Percentiles rank a stretch among this genome's conserved stretches.
phyloP scores from a whole-genome alignment of 2,888 invertebrate species.

The Octodonta nipae region DNA sequence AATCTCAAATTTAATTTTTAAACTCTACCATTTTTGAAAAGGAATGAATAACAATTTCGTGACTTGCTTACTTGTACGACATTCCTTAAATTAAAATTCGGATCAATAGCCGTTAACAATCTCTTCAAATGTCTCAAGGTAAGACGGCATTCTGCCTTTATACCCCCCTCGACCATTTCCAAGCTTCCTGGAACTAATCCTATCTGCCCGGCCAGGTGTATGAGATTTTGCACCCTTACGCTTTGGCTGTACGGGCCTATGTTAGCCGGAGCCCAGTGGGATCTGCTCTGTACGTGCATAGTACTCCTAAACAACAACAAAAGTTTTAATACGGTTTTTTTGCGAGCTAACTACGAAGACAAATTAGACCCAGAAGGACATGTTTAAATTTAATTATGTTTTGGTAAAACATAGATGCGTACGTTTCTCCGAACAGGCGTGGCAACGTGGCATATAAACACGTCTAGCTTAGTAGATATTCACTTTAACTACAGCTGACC shows the following conservation, averaged over 20 bases:
- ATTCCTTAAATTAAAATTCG: constrained; percentile 64
- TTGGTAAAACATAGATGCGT: too few relatives aligned
- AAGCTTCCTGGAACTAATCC: constrained; percentile 74
- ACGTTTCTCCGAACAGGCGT: too few relatives aligned
- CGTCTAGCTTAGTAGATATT: too few relatives aligned
- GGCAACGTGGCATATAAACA: too few relatives aligned
- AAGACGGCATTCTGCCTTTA: constrained; percentile 68
- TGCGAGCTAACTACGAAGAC: too few relatives aligned
- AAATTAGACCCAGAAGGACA: too few relatives aligned
- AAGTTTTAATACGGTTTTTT: too few relatives aligned
- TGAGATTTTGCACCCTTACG: constrained; percentile 47
- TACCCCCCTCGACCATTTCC: constrained; percentile 61
- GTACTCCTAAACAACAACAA: constrained; percentile 48
- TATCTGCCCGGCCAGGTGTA: constrained; percentile 74
- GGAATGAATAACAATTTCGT: too few relatives aligned
- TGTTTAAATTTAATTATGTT: too few relatives aligned
- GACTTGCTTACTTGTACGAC: constrained; percentile 61
- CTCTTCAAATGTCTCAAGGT: constrained; percentile 72
- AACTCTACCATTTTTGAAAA: too few relatives aligned
- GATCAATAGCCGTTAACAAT: constrained; percentile 67
- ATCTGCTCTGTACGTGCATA: constrained; percentile 90
- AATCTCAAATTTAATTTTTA: too few relatives aligned
- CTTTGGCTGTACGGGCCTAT: constrained; percentile 95
- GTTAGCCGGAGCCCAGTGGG: constrained; percentile 96
- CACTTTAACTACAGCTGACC: too few relatives aligned